Evolutionary conservation across 2,888 invertebrate species (phyloP), one percentile per base, ranked within the genome.

Genomic region (Megastigmus dorsalis): DNA sequence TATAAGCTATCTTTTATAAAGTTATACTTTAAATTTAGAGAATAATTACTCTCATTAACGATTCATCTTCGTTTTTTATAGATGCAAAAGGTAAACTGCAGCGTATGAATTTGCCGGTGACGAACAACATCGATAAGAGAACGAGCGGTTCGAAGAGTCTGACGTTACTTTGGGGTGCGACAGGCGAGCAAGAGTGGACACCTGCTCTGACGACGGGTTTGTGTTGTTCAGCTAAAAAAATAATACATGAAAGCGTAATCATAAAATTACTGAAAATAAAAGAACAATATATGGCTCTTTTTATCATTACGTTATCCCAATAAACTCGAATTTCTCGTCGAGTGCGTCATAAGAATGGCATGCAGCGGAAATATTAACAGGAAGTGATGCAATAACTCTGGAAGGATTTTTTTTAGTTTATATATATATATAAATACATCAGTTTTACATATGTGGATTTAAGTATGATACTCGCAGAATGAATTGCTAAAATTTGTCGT

Each of bases 161-260:
- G 60, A 94, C 95, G 0, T 89, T 95, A 36, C 89, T 96, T 55
- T 97, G 97, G 97, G 97, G 97, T 26, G 96, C 96, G 3, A 97
- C 97, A 0, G 97, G 97, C 41, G 97, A 98, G 87, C 97, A 98
- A 87, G 97, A 97, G 87, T 98, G 98, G 98, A 97, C 97, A 1
- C 97, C 97, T 0, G 97, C 96, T 30, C 90, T 97, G 74, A 97
- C 97, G 2, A 98, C 97, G 89, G 97, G 97, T 96, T 62, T 15
- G 72, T 74, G 65, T 38, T 66, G 36, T 62, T 62, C 30, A 38
- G 38, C 41, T 26, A 43, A 18, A n/a, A n/a, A n/a, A n/a, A n/a
- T n/a, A n/a, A n/a, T n/a, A n/a, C n/a, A n/a, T n/a, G n/a, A n/a
- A n/a, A n/a, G n/a, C n/a, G n/a, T n/a, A n/a, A n/a, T n/a, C n/a